phyloP scores from a whole-genome alignment of 2,888 invertebrate species.

The Platynereis dumerilii region DNA sequence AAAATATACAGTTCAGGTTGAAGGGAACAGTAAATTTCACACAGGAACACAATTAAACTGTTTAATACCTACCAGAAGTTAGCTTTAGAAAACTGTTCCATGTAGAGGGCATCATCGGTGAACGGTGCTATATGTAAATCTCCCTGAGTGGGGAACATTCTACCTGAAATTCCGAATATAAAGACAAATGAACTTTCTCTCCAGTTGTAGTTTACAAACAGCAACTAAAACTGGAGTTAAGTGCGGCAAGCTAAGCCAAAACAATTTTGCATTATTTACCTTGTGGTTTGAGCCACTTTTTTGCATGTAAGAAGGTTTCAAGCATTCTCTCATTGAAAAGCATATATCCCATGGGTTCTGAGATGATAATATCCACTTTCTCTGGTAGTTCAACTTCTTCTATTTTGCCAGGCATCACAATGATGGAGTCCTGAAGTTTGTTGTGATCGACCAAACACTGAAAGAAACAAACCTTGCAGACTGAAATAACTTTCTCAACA shows the following conservation, averaged over 20 bases:
- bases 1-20: neutral
- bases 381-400: conserved; percentile 97
- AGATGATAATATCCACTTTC: conserved; percentile 94
- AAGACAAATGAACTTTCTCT: too few species aligned
- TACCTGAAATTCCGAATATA: conserved; percentile 68
- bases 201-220: too few species aligned
- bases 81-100: conserved; percentile 98
- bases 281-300: conserved; percentile 89
- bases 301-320: conserved; percentile 97
- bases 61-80: conserved; percentile 85
- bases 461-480: too few species aligned
- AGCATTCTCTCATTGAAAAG: conserved; percentile 98
- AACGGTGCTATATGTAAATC: conserved; percentile 98
- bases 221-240: too few species aligned
- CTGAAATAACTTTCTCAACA: too few species aligned
- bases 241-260: neutral
- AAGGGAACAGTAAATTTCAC: neutral
- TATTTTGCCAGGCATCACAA: conserved; percentile 95
- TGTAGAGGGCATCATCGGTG: conserved; percentile 94
- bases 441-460: conserved; percentile 87
- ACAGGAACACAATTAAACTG: neutral
- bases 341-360: conserved; percentile 99
- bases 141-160: conserved; percentile 97
- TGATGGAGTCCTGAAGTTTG: conserved; percentile 83
- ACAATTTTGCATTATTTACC: conserved; percentile 56